Conservation (phyloP, 2,113 vertebrate species). For the Gallinago paraguaiae region DNA sequence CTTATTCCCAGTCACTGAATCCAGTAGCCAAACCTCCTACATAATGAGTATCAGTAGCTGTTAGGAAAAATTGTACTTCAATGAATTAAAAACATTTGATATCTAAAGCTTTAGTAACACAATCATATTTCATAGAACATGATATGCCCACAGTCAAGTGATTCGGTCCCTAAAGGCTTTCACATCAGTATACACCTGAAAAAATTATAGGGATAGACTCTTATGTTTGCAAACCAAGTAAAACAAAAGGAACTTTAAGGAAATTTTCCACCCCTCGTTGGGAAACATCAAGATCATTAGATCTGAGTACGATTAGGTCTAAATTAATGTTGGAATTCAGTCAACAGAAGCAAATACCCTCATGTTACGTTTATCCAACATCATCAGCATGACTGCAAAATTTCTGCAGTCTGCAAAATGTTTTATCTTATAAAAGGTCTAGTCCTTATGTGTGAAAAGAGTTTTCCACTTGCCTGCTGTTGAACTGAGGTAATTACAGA, state of each 20-base stretch:
- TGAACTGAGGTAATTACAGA: background rate
- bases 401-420: background rate
- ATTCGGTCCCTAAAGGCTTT: background rate
- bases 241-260: background rate
- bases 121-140: background rate
- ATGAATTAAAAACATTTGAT: background rate
- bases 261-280: background rate
- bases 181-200: background rate
- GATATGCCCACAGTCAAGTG: background rate
- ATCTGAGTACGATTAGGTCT: background rate
- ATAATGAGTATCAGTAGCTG: background rate
- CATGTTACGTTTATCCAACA: background rate
- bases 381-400: background rate
- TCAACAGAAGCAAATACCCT: background rate
- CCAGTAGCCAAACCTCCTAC: background rate
- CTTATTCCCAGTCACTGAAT: background rate
- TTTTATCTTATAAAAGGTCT: background rate
- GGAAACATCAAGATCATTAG: background rate
- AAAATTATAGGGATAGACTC: background rate
- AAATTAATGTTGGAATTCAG: background rate
- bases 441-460: background rate
- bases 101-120: background rate
- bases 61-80: background rate
- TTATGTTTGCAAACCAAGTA: background rate
- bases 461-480: background rate